Base-by-base conservation (phyloP, 1,140 invertebrate species). In the Lepidurus apus region DNA sequence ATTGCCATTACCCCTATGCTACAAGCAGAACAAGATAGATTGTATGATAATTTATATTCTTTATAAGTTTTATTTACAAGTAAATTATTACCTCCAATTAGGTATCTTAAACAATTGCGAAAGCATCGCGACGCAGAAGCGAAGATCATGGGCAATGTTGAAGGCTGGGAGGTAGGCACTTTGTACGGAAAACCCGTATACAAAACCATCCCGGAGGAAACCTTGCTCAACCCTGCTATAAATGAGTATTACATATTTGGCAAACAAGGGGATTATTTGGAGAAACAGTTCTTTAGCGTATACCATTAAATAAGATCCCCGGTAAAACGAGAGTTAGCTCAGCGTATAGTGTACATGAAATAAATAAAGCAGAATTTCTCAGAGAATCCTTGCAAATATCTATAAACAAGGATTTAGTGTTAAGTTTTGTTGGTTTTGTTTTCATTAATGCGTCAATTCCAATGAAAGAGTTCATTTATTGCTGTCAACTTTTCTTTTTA, bases 151-250 rank as follows among this genome's bases (percentile, higher is more conserved):
- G 90, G 90, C 79, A 90, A 96, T 85, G 92, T 95, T 5, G 90
- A 91, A 79, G 93, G 92, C 82, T 97, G 95, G 95, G 90, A 91
- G 86, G 91, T 79, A 34, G 95, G 95, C 17, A 97, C 93, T 7
- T 93, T 89, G 82, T 95, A 91, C 81, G 94, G 94, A 10, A 91
- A 95, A 84, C 91, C 91, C 74, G 85, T 96, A 44, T 97, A 89
- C 86, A 91, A 91, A 83, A 88, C 87, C 17, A 77, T 84, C 26
- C 82, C 84, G 7, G 81, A 85, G 42, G 86, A 88, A 80, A 86
- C 87, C 7, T 87, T 93, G 17, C 84, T 91, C 9, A 85, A 89
- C 79, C 90, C 91, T 10, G 85, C 84, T 65, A 87, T 89, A 81
- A 85, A 88, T 79, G 93, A 95, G 84, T 95, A 90, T 84, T 93